These are phyloP conservation scores for Condylura cristata DNA, from an alignment of 2,113 vertebrate species.

Conservation along the genomic window DNA sequence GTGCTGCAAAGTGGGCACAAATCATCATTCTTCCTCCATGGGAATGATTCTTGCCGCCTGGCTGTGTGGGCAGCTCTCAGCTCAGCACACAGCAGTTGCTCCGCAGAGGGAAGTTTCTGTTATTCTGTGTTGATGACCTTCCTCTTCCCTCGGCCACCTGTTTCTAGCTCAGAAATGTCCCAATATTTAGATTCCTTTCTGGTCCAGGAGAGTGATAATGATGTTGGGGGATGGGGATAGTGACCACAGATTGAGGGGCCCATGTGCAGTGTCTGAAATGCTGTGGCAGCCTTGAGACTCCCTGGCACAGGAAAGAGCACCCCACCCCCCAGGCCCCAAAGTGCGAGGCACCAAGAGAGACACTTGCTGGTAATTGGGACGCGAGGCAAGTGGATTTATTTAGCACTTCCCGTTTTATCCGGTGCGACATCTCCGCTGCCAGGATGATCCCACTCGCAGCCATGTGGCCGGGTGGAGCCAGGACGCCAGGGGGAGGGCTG, in stretches of 20 bases:
- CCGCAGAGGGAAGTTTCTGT: background rate
- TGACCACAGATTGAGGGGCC: background rate
- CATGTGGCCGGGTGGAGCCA: background rate
- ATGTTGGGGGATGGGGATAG: background rate
- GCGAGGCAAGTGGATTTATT: conserved; percentile 41
- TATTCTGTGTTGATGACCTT: background rate
- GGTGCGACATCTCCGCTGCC: background rate
- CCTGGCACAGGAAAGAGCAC: background rate
- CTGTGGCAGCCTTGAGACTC: background rate
- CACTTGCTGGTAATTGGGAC: conserved; percentile 52
- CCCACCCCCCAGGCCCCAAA: background rate
- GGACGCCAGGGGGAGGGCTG: background rate
- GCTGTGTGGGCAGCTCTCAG: background rate
- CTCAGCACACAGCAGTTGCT: background rate
- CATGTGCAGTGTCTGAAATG: background rate
- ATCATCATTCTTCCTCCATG: background rate
- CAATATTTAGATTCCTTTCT: background rate
- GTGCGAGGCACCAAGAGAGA: background rate
- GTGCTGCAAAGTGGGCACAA: background rate
- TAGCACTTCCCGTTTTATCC: conserved; percentile 71
- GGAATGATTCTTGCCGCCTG: background rate
- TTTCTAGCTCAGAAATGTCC: background rate
- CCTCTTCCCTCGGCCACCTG: background rate
- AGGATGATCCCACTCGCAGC: conserved; percentile 33
- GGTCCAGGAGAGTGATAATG: background rate